Evolutionary conservation across 2,797 vertebrate genomes (phyloP).

Genomic region (Hippocampus kuda): DNA sequence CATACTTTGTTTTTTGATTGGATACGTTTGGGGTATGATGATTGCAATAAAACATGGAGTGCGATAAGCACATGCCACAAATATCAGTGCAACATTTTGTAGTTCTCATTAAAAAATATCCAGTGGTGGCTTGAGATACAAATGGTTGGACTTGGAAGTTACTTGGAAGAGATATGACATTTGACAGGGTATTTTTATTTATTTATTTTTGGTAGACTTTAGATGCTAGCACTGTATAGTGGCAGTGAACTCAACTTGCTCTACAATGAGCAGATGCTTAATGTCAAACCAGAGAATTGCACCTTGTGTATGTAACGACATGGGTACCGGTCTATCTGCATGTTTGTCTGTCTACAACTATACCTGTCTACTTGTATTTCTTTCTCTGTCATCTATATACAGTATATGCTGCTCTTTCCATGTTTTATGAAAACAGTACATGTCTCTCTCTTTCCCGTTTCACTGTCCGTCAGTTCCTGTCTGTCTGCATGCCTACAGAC

Average conservation of each 20-base stretch:
- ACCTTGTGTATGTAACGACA: neutral
- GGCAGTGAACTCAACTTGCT: too few species aligned
- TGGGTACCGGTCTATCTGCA: neutral
- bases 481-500: neutral
- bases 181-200: too few species aligned
- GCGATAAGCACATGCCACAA: constrained; percentile 3
- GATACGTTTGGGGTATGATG: neutral
- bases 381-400: neutral
- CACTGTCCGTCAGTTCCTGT: constrained; percentile 6
- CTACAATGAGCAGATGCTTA: too few species aligned
- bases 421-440: too few species aligned
- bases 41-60: neutral
- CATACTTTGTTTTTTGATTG: neutral
- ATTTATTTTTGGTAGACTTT: too few species aligned
- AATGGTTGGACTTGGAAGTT: neutral
- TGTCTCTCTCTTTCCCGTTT: neutral
- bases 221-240: too few species aligned
- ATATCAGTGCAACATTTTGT: neutral
- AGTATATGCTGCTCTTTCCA: too few species aligned
- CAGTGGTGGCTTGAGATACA: neutral
- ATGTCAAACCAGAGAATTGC: too few species aligned
- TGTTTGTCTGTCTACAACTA: neutral
- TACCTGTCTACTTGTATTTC: neutral
- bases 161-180: too few species aligned
- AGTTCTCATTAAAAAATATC: constrained; percentile 1